Evolutionary conservation across 2,888 invertebrate genomes (phyloP).

Genomic region (Stratiomys singularior): DNA sequence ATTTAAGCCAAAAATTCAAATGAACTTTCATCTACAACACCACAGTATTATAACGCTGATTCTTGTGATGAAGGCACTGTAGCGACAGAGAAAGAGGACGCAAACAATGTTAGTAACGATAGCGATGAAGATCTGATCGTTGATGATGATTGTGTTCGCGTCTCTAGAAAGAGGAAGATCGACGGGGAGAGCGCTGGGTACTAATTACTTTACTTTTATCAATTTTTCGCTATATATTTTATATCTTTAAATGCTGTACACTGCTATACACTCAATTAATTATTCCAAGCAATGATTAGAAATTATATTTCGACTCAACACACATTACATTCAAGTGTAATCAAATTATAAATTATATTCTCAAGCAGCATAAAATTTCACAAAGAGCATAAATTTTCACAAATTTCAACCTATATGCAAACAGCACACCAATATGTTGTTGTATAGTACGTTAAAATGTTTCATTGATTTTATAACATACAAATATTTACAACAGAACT

Average conservation of each 20-base stretch:
- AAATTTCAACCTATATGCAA: no score
- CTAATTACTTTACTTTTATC: constrained; percentile 28
- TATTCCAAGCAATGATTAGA: not conserved
- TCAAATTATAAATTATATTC: no score
- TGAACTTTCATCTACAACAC: constrained; percentile 64
- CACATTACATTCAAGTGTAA: no score
- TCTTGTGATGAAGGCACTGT: constrained; percentile 59
- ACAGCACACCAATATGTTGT: no score
- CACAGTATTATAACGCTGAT: constrained; percentile 64
- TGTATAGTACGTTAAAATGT: no score
- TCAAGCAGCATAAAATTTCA: no score
- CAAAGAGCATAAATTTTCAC: no score
- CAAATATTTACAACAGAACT: constrained; percentile 53
- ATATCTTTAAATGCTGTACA: not conserved
- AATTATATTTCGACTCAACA: no score
- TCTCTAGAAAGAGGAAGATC: constrained; percentile 59
- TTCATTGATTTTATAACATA: no score
- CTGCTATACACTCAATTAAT: not conserved
- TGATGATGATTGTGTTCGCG: constrained; percentile 63
- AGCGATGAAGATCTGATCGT: constrained; percentile 66
- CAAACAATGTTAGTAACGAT: constrained; percentile 63
- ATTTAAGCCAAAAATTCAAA: constrained; percentile 62
- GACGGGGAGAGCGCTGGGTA: constrained; percentile 56
- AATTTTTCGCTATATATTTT: not conserved
- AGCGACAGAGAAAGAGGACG: constrained; percentile 53